phyloP scores from a whole-genome alignment of 2,888 invertebrate genomes.

The Cheiracanthium punctorium region DNA sequence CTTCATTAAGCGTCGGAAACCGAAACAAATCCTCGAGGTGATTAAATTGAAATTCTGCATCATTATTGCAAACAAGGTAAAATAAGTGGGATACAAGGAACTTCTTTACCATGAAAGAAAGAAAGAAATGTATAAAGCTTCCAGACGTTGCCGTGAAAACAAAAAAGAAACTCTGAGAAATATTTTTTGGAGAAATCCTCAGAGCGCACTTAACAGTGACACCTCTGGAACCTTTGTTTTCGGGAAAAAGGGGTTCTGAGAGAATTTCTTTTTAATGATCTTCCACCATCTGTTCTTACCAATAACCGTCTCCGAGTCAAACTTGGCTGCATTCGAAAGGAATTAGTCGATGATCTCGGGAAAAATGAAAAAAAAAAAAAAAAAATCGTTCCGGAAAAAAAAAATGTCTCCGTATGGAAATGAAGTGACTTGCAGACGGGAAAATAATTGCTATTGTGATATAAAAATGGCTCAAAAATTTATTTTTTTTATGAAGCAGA shows the following conservation, averaged over 20 bases:
- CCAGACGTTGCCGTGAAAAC: no score
- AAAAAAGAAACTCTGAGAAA: no score
- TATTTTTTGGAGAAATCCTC: neutral
- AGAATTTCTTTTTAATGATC: conserved; percentile 44
- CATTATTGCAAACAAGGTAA: no score
- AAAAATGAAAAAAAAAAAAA: no score
- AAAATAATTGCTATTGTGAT: conserved; percentile 45
- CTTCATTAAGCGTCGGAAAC: no score
- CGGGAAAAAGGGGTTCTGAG: neutral
- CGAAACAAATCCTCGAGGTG: no score
- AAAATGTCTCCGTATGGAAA: conserved; percentile 32
- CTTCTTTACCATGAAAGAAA: neutral
- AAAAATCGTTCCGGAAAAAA: neutral
- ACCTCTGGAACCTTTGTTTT: neutral
- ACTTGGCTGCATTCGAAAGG: conserved; percentile 23
- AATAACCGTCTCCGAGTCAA: conserved; percentile 5
- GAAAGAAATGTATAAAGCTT: neutral
- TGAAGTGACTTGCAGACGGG: conserved; percentile 29
- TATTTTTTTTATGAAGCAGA: neutral
- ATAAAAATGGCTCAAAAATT: neutral
- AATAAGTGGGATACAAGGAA: no score
- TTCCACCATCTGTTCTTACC: conserved; percentile 33
- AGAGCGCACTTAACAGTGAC: neutral
- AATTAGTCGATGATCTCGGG: conserved; percentile 34
- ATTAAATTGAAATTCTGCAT: no score